Evolutionary conservation across 1,140 invertebrate genomes (phyloP).

Genomic region (Physella acuta): DNA sequence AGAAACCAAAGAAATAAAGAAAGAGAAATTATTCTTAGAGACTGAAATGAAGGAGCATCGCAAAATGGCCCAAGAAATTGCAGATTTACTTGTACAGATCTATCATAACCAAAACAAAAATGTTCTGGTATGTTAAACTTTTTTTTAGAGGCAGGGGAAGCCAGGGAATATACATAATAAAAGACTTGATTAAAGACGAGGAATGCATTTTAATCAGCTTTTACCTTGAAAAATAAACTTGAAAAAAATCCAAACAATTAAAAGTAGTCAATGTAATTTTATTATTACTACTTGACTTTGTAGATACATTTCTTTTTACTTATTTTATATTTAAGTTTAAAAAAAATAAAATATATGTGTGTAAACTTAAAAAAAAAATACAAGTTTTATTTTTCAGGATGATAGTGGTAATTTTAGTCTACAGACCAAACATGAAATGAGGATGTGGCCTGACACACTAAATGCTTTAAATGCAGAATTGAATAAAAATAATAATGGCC

Average conservation of each 20-base stretch:
- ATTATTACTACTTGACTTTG: no score
- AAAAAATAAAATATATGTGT: not conserved
- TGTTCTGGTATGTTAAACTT: no score
- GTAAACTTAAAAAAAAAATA: not conserved
- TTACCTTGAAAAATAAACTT: no score
- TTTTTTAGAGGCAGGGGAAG: no score
- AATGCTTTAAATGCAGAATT: constrained; percentile 12
- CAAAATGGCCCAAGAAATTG: constrained; percentile 13
- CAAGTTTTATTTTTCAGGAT: constrained; percentile 12
- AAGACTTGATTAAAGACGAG: no score
- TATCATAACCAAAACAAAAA: constrained; percentile 19
- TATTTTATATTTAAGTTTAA: constrained; percentile 1
- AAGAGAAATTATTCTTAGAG: constrained; percentile 11
- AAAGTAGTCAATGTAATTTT: no score
- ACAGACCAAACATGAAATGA: constrained; percentile 6
- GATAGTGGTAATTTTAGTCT: constrained; percentile 39
- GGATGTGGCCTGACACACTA: constrained; percentile 6
- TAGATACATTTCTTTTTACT: no score
- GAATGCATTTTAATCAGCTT: no score
- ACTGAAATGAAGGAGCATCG: constrained; percentile 12
- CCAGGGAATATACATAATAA: no score
- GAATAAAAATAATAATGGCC: constrained; percentile 31
- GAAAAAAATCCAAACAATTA: no score
- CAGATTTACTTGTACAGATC: constrained; percentile 8
- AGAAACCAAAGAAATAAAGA: constrained; percentile 11